phyloP scores from a whole-genome alignment of 2,888 invertebrate genomes.

The Hyalella azteca region DNA sequence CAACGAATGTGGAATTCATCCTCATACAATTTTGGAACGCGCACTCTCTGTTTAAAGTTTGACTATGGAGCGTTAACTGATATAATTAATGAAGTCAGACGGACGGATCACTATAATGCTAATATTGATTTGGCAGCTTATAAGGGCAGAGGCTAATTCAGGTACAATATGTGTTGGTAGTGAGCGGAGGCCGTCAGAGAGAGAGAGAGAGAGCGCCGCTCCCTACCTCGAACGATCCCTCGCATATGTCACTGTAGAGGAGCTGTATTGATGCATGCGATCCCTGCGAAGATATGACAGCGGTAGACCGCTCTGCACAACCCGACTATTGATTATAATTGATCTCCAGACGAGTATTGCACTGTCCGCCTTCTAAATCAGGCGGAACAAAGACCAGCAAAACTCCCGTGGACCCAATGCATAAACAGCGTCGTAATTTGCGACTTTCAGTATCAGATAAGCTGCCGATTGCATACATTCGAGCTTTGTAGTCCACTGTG shows the following conservation, averaged over 20 bases:
- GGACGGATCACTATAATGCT: background rate
- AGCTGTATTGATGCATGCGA: background rate
- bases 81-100: background rate
- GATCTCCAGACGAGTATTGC: background rate
- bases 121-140: background rate
- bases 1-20: no score
- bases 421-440: background rate
- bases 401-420: conserved; percentile 8
- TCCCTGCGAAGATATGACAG: background rate
- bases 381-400: background rate
- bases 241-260: background rate
- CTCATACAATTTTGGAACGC: no score
- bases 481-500: background rate
- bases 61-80: background rate
- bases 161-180: background rate
- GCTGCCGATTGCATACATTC: background rate
- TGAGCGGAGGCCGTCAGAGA: background rate
- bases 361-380: background rate
- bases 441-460: background rate
- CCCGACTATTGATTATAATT: background rate
- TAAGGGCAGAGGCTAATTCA: background rate
- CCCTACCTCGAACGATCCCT: background rate
- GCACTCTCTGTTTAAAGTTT: no score
- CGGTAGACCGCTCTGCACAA: background rate
- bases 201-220: background rate